Conservation (phyloP, 2,888 invertebrate genomes). For the Drymonia ruficornis region DNA sequence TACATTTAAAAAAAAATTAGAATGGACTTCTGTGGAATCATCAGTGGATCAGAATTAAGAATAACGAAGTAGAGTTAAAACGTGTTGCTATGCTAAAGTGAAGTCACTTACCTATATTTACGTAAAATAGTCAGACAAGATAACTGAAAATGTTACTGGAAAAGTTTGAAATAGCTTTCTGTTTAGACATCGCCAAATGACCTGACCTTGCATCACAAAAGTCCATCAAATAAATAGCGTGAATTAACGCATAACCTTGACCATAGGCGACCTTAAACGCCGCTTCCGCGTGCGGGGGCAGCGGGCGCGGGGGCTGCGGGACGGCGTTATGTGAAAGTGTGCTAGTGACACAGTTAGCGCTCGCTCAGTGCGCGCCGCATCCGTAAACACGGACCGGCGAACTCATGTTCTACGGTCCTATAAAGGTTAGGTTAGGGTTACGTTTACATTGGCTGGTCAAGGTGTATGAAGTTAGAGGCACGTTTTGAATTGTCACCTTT, state of each 20-base stretch:
- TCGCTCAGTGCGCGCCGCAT: slow-evolving; percentile 51
- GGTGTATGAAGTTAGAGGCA: background rate
- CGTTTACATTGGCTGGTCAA: background rate
- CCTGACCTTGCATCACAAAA: background rate
- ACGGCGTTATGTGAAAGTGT: slow-evolving; percentile 63
- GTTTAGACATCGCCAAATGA: background rate
- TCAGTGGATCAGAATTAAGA: background rate
- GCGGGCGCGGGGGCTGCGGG: slow-evolving; percentile 38
- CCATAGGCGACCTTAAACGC: slow-evolving; percentile 55
- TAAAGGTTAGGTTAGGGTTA: background rate
- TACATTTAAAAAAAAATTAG: background rate
- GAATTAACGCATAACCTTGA: slow-evolving; percentile 63
- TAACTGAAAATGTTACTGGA: too few relatives aligned
- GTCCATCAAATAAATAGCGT: slow-evolving; percentile 5
- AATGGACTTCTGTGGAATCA: background rate
- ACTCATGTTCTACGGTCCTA: slow-evolving; percentile 27
- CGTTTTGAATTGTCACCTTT: too few relatives aligned
- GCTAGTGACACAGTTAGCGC: slow-evolving; percentile 55
- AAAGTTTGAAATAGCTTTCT: too few relatives aligned
- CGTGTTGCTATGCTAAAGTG: too few relatives aligned
- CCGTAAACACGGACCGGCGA: slow-evolving; percentile 53
- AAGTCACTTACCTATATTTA: too few relatives aligned
- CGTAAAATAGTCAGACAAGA: background rate
- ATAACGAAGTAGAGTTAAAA: background rate
- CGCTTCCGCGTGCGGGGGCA: slow-evolving; percentile 50